Percentiles rank a stretch among this genome's conserved stretches.
Conservation (phyloP, 2,888 invertebrate species). For the Labia minor region DNA sequence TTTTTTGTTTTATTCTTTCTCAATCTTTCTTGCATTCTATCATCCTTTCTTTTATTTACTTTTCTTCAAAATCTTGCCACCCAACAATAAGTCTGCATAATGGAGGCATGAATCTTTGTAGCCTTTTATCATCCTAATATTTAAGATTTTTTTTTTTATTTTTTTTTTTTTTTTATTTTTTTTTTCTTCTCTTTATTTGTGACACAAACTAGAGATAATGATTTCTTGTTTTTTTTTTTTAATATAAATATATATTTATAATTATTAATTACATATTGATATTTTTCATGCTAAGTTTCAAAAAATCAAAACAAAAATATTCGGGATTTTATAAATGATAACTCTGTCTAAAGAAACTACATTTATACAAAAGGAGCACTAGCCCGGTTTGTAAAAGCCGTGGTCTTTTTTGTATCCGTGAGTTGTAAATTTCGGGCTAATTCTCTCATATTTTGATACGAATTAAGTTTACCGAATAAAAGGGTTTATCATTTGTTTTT, state of each 20-base stretch:
- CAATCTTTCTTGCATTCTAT: neutral
- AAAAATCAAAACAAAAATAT: neutral
- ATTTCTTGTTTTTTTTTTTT: neutral
- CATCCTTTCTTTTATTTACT: neutral
- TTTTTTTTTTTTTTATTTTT: no score
- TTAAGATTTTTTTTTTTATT: neutral
- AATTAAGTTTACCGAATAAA: neutral
- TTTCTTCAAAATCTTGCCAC: neutral
- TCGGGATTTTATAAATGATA: neutral
- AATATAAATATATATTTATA: no score
- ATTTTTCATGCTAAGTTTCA: neutral
- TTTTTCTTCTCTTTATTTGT: no score
- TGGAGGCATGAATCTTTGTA: neutral
- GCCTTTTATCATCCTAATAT: neutral
- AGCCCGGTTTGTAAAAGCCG: neutral
- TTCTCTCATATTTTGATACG: neutral
- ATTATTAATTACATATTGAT: no score
- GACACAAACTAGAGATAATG: neutral
- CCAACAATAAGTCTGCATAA: neutral
- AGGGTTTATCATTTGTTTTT: no score
- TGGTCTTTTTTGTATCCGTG: conserved; percentile 1
- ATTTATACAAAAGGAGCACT: conserved; percentile 5
- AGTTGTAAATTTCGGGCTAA: neutral
- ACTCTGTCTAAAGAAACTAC: neutral
- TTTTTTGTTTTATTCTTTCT: neutral